A percentile compares a stretch with the other conserved stretches of the same genome.
Conservation (phyloP, 1,140 invertebrate genomes). For the Platyura marginata region DNA sequence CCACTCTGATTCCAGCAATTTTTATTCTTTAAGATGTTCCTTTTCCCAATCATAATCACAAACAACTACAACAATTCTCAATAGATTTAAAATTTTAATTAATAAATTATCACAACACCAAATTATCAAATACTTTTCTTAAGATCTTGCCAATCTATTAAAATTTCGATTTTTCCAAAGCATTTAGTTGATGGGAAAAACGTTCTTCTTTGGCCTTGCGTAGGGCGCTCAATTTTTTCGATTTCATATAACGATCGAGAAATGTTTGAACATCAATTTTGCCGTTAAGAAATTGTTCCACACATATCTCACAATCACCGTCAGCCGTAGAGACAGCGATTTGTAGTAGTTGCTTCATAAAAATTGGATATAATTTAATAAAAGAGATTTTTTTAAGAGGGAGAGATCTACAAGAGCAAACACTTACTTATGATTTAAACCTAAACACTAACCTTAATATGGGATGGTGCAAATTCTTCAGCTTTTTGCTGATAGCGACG, state of each 20-base stretch:
- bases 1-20: too few species aligned
- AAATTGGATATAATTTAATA: slow-evolving; percentile 2
- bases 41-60: too few species aligned
- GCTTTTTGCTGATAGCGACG: slow-evolving; percentile 47
- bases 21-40: too few species aligned
- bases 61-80: too few species aligned
- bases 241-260: slow-evolving; percentile 45
- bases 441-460: slow-evolving; percentile 41
- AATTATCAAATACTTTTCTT: too few species aligned
- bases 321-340: slow-evolving; percentile 45
- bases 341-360: slow-evolving; percentile 29
- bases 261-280: slow-evolving; percentile 58
- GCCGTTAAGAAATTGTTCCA: slow-evolving; percentile 51
- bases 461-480: slow-evolving; percentile 49
- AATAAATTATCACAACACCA: too few species aligned
- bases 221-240: slow-evolving; percentile 45
- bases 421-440: slow-evolving; percentile 7
- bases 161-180: slow-evolving; percentile 42
- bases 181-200: slow-evolving; percentile 48
- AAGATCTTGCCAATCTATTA: too few species aligned
- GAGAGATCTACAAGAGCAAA: too few species aligned
- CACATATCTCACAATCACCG: slow-evolving; percentile 51
- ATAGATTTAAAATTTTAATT: too few species aligned
- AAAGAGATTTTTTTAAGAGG: not conserved
- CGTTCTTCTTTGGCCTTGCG: slow-evolving; percentile 59